These are phyloP conservation scores for Psylliodes chrysocephalus DNA, from an alignment of 2,888 invertebrate genomes.

Conservation along the genomic window DNA sequence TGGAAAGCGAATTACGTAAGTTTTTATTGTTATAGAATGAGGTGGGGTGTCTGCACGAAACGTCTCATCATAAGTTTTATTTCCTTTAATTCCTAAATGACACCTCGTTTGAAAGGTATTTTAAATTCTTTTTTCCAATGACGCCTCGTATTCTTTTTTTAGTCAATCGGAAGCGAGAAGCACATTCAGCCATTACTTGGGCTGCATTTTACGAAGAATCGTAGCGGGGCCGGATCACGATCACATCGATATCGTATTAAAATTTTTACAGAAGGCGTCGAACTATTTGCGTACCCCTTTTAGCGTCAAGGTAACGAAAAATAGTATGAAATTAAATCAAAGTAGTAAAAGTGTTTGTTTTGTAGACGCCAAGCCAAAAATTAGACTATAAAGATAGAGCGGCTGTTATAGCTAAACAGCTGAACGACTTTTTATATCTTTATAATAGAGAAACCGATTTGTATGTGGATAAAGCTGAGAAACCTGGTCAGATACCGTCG, in stretches of 20 bases:
- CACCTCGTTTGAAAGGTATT: no score
- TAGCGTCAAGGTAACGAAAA: constrained; percentile 67
- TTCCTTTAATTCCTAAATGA: no score
- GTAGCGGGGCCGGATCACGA: constrained; percentile 68
- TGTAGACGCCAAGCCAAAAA: constrained; percentile 76
- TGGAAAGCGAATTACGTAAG: constrained; percentile 76
- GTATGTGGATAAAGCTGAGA: constrained; percentile 77
- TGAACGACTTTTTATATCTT: constrained; percentile 85
- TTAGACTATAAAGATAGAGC: constrained; percentile 83
- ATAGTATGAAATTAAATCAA: not conserved
- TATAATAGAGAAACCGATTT: constrained; percentile 86
- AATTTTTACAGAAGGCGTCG: constrained; percentile 80
- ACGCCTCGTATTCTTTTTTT: no score
- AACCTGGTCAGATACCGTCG: constrained; percentile 68
- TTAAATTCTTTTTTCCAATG: no score
- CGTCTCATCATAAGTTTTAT: no score
- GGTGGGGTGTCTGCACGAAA: no score
- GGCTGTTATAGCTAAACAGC: constrained; percentile 84
- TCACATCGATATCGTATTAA: constrained; percentile 76
- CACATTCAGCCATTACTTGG: constrained; percentile 81
- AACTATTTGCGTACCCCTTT: constrained; percentile 77
- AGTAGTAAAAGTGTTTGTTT: constrained; percentile 40
- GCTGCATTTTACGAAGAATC: constrained; percentile 77
- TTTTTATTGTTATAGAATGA: no score
- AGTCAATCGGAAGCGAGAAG: constrained; percentile 78